A percentile compares a stretch with the other conserved stretches of the same genome.
Conservation (phyloP, 1,140 invertebrate species). For the Ptiloglossa arizonensis region DNA sequence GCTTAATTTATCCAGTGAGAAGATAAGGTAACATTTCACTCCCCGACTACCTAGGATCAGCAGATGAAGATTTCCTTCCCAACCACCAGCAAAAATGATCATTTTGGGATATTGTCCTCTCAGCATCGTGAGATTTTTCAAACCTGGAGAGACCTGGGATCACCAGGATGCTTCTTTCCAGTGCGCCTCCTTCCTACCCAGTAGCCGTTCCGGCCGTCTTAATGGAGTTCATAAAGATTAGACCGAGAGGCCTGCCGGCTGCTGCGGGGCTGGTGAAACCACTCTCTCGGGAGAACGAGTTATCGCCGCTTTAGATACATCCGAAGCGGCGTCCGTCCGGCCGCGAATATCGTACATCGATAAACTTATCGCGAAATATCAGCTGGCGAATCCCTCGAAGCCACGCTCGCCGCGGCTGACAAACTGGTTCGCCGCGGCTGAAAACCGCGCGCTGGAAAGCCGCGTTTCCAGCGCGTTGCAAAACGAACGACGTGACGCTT, state of each 20-base stretch:
- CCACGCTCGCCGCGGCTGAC: constrained; percentile 36
- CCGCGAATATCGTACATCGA: constrained; percentile 62
- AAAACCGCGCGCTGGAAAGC: constrained; percentile 38
- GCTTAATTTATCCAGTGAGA: no score
- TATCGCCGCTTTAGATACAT: constrained; percentile 60
- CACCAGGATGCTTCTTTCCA: neutral
- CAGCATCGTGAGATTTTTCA: no score
- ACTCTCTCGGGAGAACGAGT: constrained; percentile 61
- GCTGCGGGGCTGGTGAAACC: constrained; percentile 59
- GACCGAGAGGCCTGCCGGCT: constrained; percentile 52
- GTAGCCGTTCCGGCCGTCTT: constrained; percentile 60
- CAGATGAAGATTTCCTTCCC: no score
- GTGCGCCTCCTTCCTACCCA: constrained; percentile 31
- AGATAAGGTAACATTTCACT: no score
- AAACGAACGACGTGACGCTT: neutral
- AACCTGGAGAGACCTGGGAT: neutral
- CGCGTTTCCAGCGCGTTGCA: constrained; percentile 17
- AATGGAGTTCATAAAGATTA: constrained; percentile 68
- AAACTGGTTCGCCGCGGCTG: constrained; percentile 49
- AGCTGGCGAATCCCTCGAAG: constrained; percentile 53
- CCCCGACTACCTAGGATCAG: no score
- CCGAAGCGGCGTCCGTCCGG: constrained; percentile 47
- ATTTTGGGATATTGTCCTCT: no score
- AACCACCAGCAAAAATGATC: no score
- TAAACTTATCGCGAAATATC: constrained; percentile 65